phyloP scores from a whole-genome alignment of 2,797 vertebrate genomes.

The Smutsia temminckii region DNA sequence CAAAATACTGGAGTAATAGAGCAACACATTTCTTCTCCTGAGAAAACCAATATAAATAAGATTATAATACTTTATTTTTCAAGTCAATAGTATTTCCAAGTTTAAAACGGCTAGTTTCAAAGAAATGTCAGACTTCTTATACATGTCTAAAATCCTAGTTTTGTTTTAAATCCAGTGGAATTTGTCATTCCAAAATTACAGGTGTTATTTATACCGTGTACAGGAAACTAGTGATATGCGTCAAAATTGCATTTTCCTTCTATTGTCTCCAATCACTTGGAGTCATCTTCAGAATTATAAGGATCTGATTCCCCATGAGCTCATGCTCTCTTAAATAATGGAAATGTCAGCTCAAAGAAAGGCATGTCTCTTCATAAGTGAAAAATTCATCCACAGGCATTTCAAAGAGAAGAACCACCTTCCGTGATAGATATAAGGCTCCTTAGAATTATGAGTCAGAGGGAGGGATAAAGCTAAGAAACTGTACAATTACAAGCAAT shows the following conservation, averaged over 20 bases:
- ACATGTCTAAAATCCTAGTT: neutral
- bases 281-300: conserved; percentile 7
- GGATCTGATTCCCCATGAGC: neutral
- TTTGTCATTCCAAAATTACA: neutral
- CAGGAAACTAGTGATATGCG: neutral
- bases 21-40: neutral
- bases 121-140: neutral
- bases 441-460: conserved; percentile 46
- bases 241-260: conserved; percentile 38
- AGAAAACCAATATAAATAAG: neutral
- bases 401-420: neutral
- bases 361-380: neutral
- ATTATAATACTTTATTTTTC: neutral
- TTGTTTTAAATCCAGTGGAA: neutral
- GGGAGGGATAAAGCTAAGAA: conserved; percentile 67
- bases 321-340: neutral
- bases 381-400: neutral
- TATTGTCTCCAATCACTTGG: neutral
- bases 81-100: neutral
- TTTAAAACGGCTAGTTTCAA: conserved; percentile 42
- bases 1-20: neutral
- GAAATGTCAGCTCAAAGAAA: neutral
- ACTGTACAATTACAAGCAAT: conserved; percentile 61
- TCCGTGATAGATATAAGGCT: conserved; percentile 39
- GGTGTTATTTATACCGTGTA: neutral